Evolutionary conservation across 2,888 invertebrate genomes (phyloP).

Genomic region (Campoplex nolae): DNA sequence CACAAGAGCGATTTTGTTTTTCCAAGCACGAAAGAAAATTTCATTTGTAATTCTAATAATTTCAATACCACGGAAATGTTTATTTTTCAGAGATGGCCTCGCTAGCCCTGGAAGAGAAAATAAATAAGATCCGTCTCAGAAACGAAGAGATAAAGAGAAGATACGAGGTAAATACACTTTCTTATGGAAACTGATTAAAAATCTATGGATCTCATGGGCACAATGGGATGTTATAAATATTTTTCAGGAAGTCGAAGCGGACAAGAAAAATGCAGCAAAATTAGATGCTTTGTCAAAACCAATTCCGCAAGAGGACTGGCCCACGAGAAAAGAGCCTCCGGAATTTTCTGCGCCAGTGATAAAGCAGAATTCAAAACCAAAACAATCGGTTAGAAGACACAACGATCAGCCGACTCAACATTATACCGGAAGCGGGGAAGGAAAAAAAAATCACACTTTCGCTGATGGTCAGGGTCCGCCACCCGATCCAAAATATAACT

Average conservation of each 20-base stretch:
- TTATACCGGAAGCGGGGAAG: constrained; percentile 76
- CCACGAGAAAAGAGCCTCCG: constrained; percentile 82
- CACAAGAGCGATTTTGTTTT: too few species aligned
- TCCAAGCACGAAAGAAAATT: neutral
- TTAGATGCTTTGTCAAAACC: constrained; percentile 83
- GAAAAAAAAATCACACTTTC: constrained; percentile 79
- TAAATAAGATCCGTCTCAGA: constrained; percentile 81
- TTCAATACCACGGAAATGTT: neutral
- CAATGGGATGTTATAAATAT: constrained; percentile 23
- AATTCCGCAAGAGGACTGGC: constrained; percentile 83
- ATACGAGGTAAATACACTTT: constrained; percentile 76
- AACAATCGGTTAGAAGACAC: constrained; percentile 65
- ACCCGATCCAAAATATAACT: constrained; percentile 84
- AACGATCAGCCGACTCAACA: constrained; percentile 73
- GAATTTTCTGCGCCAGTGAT: constrained; percentile 77
- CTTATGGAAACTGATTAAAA: neutral
- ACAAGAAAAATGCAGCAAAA: constrained; percentile 84
- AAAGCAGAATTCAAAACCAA: constrained; percentile 74
- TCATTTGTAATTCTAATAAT: neutral
- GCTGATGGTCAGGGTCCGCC: constrained; percentile 84
- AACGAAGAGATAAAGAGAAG: constrained; percentile 83
- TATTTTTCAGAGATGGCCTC: constrained; percentile 78
- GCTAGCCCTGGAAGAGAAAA: constrained; percentile 80
- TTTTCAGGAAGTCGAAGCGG: constrained; percentile 84
- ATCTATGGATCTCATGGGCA: neutral